Base-by-base conservation (phyloP, 2,113 vertebrate species). In the Columbina picui region DNA sequence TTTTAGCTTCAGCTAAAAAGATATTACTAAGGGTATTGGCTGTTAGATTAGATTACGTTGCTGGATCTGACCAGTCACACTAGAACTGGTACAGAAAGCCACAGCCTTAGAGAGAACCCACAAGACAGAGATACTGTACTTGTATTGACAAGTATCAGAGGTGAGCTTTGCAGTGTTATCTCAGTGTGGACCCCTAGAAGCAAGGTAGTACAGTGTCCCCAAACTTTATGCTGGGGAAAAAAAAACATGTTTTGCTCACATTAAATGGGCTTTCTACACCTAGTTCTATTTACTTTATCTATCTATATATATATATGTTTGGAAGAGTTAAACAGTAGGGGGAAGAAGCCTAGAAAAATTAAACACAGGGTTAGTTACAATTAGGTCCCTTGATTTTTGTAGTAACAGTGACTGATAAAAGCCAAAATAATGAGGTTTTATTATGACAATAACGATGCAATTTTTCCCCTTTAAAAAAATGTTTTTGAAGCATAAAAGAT, bases 391-490 rank as follows among this genome's bases (percentile, higher is more conserved):
- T 64, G n/a, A n/a, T 88, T 81, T 39, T 36, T 65, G 30, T 49
- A 53, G 30, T 26, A 30, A 43, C n/a, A 70, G 14, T 50, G 43
- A 69, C 59, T 6, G 53, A 21, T 11, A 38, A 53, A 10, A 64
- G 52, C 63, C 19, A 49, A 75, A 68, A 0, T 13, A 3, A 5
- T 23, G 36, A 60, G 14, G 52, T 84, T 68, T 3, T 19, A 5
- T 95, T 85, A 85, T 80, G 83, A 67, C 56, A 65, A 43, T 85
- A 91, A 79, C 92, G 88, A 90, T 91, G 55, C 32, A 67, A 50
- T 85, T 52, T 85, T 84, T 29, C 9, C 32, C 71, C 56, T 56
- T 94, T 50, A 71, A 80, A 75, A 71, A 87, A n/a, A 53, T 86
- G 29, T 83, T 95, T 96, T 53, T 77, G 67, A 82, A 92, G 36